Conservation (phyloP, 2,113 vertebrate genomes). For the Lamprotornis superbus region DNA sequence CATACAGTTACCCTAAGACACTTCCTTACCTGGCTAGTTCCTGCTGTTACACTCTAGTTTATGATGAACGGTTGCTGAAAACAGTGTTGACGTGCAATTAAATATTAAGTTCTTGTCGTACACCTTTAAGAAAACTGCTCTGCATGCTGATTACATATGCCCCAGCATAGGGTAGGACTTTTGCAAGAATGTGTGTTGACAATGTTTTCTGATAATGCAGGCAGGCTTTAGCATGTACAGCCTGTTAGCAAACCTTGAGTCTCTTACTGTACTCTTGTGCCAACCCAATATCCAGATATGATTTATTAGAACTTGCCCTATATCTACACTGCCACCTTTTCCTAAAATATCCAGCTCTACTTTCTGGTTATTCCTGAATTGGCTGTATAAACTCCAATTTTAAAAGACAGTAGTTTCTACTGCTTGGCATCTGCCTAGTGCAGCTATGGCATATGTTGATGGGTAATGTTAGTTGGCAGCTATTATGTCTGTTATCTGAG, state of each 20-base stretch:
- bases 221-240: neutral
- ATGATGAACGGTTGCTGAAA: neutral
- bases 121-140: neutral
- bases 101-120: neutral
- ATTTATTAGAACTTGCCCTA: neutral
- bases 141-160: neutral
- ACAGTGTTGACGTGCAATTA: neutral
- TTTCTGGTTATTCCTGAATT: neutral
- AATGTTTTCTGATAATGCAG: neutral
- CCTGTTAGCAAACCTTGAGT: neutral
- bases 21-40: neutral
- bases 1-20: no score
- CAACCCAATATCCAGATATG: neutral
- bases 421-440: neutral
- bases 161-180: neutral
- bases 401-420: neutral
- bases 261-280: neutral
- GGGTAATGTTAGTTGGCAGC: neutral
- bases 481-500: neutral
- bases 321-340: neutral
- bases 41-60: neutral
- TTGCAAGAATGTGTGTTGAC: neutral
- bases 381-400: neutral
- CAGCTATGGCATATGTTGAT: neutral
- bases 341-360: neutral